A percentile compares a stretch with the other conserved stretches of the same genome.
These are phyloP conservation scores for Trachythela sp. DNA, from an alignment of 64 coral and sea anemone genomes.

Conservation along the genomic window DNA sequence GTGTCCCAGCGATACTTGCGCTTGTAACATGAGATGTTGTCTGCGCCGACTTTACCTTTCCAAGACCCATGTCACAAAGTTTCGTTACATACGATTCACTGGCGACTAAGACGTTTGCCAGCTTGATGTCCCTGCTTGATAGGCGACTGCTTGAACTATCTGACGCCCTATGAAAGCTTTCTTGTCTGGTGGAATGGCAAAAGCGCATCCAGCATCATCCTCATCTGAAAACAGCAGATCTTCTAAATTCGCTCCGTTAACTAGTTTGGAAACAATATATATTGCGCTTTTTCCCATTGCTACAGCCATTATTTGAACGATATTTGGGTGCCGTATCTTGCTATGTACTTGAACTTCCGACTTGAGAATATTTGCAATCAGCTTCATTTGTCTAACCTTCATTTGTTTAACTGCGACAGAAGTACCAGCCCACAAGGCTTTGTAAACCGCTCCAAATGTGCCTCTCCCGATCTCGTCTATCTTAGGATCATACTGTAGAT, in stretches of 20 bases:
- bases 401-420: not conserved
- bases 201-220: not conserved
- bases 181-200: slow-evolving; percentile 14
- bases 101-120: slow-evolving; percentile 16
- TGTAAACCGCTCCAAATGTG: not conserved
- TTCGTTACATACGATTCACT: slow-evolving; percentile 21
- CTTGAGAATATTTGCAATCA: not conserved
- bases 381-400: not conserved
- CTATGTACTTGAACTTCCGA: slow-evolving; percentile 27
- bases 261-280: slow-evolving; percentile 33
- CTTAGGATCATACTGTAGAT: not conserved
- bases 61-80: slow-evolving; percentile 34
- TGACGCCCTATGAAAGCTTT: slow-evolving; percentile 26
- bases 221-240: slow-evolving; percentile 33
- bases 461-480: not conserved
- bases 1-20: slow-evolving; percentile 26
- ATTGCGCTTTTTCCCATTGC: slow-evolving; percentile 34
- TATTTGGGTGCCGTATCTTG: slow-evolving; percentile 31
- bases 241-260: slow-evolving; percentile 35
- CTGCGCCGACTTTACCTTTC: slow-evolving; percentile 32
- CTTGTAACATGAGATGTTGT: slow-evolving; percentile 2
- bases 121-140: slow-evolving; percentile 35
- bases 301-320: slow-evolving; percentile 32
- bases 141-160: slow-evolving; percentile 22
- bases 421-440: not conserved